These are phyloP conservation scores for Odontocolon sp. DNA, from an alignment of 2,888 invertebrate genomes.

Conservation along the genomic window DNA sequence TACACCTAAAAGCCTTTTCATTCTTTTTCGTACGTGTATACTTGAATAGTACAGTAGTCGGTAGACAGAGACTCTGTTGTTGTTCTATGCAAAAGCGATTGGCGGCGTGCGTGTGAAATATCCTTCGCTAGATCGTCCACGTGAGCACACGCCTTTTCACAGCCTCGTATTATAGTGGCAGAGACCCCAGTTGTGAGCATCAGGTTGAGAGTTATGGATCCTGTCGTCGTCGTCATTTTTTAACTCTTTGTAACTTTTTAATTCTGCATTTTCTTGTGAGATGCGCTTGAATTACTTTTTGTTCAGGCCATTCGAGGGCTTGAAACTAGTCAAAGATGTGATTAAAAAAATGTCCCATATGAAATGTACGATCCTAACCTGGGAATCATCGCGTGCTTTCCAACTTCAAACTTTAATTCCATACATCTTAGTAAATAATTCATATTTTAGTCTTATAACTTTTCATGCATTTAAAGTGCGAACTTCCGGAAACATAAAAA, in stretches of 20 bases:
- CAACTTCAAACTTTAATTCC: too few relatives aligned
- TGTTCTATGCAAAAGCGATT: constrained; percentile 40
- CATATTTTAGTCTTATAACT: too few relatives aligned
- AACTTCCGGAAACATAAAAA: too few relatives aligned
- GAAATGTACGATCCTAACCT: too few relatives aligned
- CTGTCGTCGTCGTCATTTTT: constrained; percentile 14
- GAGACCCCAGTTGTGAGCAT: constrained; percentile 8
- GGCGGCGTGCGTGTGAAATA: constrained; percentile 39
- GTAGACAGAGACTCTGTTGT: constrained; percentile 11
- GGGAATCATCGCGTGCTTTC: too few relatives aligned
- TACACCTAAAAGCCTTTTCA: neutral
- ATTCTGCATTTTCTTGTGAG: neutral
- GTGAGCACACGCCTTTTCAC: constrained; percentile 31
- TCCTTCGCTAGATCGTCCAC: constrained; percentile 19
- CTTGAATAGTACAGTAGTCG: constrained; percentile 10
- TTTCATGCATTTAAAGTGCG: too few relatives aligned
- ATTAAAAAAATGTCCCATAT: too few relatives aligned
- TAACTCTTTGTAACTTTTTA: neutral
- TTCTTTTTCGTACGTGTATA: constrained; percentile 10
- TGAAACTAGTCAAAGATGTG: too few relatives aligned
- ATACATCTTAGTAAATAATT: too few relatives aligned
- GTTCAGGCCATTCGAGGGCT: too few relatives aligned
- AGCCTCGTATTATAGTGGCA: neutral
- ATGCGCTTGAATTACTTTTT: neutral
- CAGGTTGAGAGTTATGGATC: constrained; percentile 3